Evolutionary conservation across 2,888 invertebrate species (phyloP), one percentile per base, ranked within the genome.

Genomic region (Drosophila borealis): DNA sequence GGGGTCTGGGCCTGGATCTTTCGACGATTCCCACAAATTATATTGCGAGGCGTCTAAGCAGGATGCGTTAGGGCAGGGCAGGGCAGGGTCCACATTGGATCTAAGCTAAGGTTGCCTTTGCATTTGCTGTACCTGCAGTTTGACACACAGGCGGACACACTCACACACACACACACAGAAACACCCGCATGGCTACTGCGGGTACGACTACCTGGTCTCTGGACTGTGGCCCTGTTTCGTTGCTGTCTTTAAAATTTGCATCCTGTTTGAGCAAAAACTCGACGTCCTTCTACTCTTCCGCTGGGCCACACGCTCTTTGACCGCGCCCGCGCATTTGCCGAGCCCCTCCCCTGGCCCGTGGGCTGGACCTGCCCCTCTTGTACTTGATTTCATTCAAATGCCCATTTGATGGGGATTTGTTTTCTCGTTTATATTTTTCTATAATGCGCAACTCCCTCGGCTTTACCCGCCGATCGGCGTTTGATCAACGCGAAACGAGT

Each of bases 251-350:
- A 25, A 36, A 57, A 78, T 80, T 78, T 85, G 83, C 81, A 85
- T 81, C 81, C 81, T 81, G 81, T 85, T 86, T 72, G 48, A 41
- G 53, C 33, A 44, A 69, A 78, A 80, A 79, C 77, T 77, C 67
- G 79, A 46, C 73, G 84, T 83, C 88, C 87, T 83, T 87, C 87
- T 79, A 64, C 72, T 81, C 85, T 83, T 83, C 87, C 85, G 82
- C 77, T 83, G 76, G 54, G 46, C 14, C 56, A 69, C 63, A 70
- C 46, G 57, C 69, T 61, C 45, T 13, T 46, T 45, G 19, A 33
- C 34, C 57, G 45, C 34, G 46, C 60, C 21, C 42, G 10, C 21
- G 10, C 33, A 17, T 45, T 45, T 9, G 10, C 13, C 34, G 54
- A 29, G 45, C 50, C 60, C 14, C 56, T 14, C 44, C 61, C 37